These are phyloP conservation scores for Perca schrenkii DNA, from an alignment of 2,113 vertebrate species.

Conservation along the genomic window DNA sequence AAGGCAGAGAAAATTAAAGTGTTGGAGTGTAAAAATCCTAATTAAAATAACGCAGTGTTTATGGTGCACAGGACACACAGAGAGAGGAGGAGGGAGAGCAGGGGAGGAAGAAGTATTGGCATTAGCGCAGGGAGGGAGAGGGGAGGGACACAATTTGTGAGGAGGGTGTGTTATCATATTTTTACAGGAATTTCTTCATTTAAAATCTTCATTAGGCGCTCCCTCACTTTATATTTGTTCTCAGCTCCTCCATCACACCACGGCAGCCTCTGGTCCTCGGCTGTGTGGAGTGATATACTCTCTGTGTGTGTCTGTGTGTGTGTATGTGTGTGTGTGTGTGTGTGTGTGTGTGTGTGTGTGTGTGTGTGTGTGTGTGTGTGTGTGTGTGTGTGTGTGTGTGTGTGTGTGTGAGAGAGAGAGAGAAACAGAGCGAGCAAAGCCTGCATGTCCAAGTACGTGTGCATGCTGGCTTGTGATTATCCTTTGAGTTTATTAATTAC, in stretches of 20 bases:
- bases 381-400: slow-evolving; percentile 32
- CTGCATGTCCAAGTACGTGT: slow-evolving; percentile 40
- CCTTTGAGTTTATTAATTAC: slow-evolving; percentile 68
- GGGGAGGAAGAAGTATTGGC: slow-evolving; percentile 41
- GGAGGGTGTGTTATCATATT: slow-evolving; percentile 69
- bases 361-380: slow-evolving; percentile 31
- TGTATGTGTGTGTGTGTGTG: slow-evolving; percentile 33
- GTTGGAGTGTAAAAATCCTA: slow-evolving; percentile 64
- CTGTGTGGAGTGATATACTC: slow-evolving; percentile 56
- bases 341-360: slow-evolving; percentile 39
- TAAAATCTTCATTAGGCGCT: slow-evolving; percentile 72
- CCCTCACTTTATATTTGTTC: slow-evolving; percentile 61
- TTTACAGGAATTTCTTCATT: slow-evolving; percentile 75
- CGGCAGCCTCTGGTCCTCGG: slow-evolving; percentile 41
- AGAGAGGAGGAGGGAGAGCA: slow-evolving; percentile 7
- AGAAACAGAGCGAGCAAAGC: slow-evolving; percentile 22
- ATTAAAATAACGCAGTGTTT: slow-evolving; percentile 69
- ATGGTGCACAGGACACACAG: slow-evolving; percentile 47
- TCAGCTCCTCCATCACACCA: slow-evolving; percentile 54
- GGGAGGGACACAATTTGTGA: slow-evolving; percentile 33
- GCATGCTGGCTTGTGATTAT: slow-evolving; percentile 55
- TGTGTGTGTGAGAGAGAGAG: slow-evolving; percentile 1
- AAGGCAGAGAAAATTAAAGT: slow-evolving; percentile 62
- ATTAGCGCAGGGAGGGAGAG: slow-evolving; percentile 36
- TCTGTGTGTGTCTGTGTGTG: slow-evolving; percentile 26